These are phyloP conservation scores for Melieria picta DNA, from an alignment of 2,888 invertebrate genomes.

Conservation along the genomic window DNA sequence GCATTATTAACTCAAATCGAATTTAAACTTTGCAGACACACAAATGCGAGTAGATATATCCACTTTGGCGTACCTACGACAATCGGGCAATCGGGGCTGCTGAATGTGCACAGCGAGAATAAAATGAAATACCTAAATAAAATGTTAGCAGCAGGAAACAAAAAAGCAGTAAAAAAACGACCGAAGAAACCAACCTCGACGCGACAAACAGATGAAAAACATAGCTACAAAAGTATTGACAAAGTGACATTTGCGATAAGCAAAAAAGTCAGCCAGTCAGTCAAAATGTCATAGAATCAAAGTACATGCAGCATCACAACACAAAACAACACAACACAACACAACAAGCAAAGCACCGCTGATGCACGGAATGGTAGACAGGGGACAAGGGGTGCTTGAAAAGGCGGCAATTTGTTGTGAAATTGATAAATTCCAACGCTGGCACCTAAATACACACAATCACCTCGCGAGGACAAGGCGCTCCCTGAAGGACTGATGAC, in stretches of 20 bases:
- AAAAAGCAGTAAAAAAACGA: background rate
- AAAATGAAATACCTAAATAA: background rate
- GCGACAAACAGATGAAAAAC: background rate
- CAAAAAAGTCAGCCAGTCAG: background rate
- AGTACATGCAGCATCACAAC: too few species aligned
- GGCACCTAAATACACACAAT: too few species aligned
- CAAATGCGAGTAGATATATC: slow-evolving; percentile 4
- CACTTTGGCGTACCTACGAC: too few species aligned
- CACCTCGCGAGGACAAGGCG: too few species aligned
- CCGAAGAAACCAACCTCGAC: background rate
- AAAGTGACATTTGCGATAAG: too few species aligned
- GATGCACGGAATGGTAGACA: too few species aligned
- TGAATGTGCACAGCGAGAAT: background rate
- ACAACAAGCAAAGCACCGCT: too few species aligned
- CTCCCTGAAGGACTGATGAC: too few species aligned
- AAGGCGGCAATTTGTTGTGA: too few species aligned
- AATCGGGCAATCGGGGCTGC: background rate
- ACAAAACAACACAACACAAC: too few species aligned
- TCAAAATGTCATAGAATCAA: background rate
- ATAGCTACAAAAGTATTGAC: background rate
- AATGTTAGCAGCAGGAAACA: background rate
- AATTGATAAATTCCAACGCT: too few species aligned
- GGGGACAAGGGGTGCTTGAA: too few species aligned
- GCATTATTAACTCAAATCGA: slow-evolving; percentile 37
- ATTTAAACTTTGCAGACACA: slow-evolving; percentile 47